Percentiles rank a stretch among this genome's conserved stretches.
Conservation (phyloP, 2,797 vertebrate genomes). For the Micropoecilia bifurca region DNA sequence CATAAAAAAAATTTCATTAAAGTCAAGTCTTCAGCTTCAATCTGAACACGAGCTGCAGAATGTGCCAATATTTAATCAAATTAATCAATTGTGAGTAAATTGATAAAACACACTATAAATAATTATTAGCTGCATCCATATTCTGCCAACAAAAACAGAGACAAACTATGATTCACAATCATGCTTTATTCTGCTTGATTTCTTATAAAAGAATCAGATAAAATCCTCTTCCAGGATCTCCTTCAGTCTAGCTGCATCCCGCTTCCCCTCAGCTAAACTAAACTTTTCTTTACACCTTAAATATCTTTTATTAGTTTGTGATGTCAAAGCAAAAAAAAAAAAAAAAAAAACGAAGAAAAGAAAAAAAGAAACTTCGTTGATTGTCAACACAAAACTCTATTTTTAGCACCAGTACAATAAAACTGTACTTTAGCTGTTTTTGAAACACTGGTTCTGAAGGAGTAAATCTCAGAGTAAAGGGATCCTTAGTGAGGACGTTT, state of each 20-base stretch:
- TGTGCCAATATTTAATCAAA: neutral
- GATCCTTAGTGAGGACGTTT: conserved; percentile 81
- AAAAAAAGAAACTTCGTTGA: conserved; percentile 79
- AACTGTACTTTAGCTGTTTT: conserved; percentile 92
- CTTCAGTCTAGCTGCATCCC: conserved; percentile 62
- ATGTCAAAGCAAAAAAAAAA: conserved; percentile 79
- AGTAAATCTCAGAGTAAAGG: conserved; percentile 81
- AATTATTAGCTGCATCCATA: neutral
- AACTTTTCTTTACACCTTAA: conserved; percentile 81
- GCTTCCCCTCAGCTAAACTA: conserved; percentile 75
- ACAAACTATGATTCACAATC: conserved; percentile 79
- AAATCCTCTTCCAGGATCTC: conserved; percentile 76
- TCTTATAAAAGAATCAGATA: conserved; percentile 83
- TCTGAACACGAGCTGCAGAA: neutral
- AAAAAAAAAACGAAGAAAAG: neutral
- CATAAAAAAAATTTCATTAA: neutral
- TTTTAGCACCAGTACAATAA: conserved; percentile 99
- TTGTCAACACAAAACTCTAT: conserved; percentile 90
- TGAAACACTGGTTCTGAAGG: conserved; percentile 85
- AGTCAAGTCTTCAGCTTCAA: neutral
- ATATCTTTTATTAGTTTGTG: conserved; percentile 86
- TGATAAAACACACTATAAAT: neutral
- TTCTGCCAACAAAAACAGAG: conserved; percentile 36
- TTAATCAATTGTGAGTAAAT: neutral
- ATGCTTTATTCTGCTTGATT: conserved; percentile 87